Evolutionary conservation across 2,113 vertebrate genomes (phyloP).

Genomic region (Pelusios castaneus): DNA sequence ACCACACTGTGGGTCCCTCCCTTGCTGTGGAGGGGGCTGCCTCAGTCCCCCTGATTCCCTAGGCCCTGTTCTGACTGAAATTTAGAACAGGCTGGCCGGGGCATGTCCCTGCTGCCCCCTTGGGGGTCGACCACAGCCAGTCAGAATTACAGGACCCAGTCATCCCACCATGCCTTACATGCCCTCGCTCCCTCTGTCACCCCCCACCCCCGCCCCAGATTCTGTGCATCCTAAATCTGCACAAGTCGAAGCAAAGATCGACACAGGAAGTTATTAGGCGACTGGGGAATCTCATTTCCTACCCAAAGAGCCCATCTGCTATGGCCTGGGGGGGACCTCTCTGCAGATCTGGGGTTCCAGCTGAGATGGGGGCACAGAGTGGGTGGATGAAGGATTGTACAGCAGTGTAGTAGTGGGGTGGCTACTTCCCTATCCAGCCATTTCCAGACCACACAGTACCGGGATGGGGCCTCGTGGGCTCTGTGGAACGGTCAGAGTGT

Average conservation of each 20-base stretch:
- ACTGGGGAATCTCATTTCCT: too few species aligned
- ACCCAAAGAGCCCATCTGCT: not conserved
- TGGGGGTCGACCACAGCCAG: not conserved
- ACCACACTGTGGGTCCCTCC: not conserved
- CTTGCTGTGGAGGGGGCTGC: not conserved
- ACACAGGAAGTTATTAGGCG: too few species aligned
- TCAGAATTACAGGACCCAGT: not conserved
- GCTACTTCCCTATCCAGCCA: not conserved
- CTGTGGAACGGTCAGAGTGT: not conserved
- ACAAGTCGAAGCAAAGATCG: too few species aligned
- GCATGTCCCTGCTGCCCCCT: not conserved
- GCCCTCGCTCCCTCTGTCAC: not conserved
- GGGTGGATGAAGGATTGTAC: too few species aligned
- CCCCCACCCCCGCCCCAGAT: not conserved
- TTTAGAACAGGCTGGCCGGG: not conserved
- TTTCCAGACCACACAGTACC: not conserved
- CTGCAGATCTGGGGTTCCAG: too few species aligned
- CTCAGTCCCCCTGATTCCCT: not conserved
- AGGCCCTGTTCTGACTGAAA: not conserved
- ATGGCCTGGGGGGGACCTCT: too few species aligned
- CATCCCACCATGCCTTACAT: not conserved
- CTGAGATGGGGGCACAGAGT: too few species aligned
- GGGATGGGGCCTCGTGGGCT: too few species aligned
- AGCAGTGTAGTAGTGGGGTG: too few species aligned
- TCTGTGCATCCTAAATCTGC: not conserved